phyloP scores from a whole-genome alignment of 2,888 invertebrate genomes.

The Ornithoptera alexandrae region DNA sequence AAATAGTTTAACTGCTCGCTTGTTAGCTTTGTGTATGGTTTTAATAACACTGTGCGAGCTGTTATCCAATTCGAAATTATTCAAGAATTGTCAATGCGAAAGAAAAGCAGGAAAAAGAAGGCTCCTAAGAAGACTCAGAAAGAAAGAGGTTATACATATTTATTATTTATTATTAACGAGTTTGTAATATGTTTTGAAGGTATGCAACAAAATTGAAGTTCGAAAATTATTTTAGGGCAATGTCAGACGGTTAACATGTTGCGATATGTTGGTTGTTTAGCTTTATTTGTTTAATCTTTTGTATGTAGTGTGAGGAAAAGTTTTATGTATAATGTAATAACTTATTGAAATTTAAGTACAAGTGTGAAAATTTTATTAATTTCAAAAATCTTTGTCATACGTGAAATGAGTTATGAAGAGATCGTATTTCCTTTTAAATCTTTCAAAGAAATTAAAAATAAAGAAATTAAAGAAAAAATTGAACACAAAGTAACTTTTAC shows the following conservation, averaged over 20 bases:
- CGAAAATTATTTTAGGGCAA: too few relatives aligned
- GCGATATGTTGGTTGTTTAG: too few relatives aligned
- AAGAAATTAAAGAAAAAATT: not conserved
- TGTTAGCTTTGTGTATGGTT: slow-evolving; percentile 54
- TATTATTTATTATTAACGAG: slow-evolving; percentile 20
- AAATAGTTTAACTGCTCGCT: slow-evolving; percentile 17
- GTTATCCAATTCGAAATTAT: slow-evolving; percentile 68
- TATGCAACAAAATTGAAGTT: not conserved
- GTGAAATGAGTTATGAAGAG: slow-evolving; percentile 16
- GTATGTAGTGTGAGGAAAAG: too few relatives aligned
- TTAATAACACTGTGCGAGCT: slow-evolving; percentile 64
- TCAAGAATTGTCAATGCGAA: slow-evolving; percentile 76
- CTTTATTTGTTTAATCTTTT: too few relatives aligned
- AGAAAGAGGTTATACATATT: slow-evolving; percentile 47
- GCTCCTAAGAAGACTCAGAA: slow-evolving; percentile 57
- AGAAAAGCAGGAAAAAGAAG: slow-evolving; percentile 76
- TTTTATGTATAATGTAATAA: too few relatives aligned
- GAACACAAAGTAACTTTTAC: too few relatives aligned
- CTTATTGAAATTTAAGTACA: too few relatives aligned
- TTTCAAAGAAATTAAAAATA: slow-evolving; percentile 15
- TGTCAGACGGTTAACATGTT: too few relatives aligned
- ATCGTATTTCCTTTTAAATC: not conserved
- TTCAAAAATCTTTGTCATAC: too few relatives aligned
- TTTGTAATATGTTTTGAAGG: not conserved
- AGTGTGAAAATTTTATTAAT: too few relatives aligned